A percentile compares a stretch with the other conserved stretches of the same genome.
These are phyloP conservation scores for Ophion costatus DNA, from an alignment of 2,888 invertebrate genomes.

Conservation along the genomic window DNA sequence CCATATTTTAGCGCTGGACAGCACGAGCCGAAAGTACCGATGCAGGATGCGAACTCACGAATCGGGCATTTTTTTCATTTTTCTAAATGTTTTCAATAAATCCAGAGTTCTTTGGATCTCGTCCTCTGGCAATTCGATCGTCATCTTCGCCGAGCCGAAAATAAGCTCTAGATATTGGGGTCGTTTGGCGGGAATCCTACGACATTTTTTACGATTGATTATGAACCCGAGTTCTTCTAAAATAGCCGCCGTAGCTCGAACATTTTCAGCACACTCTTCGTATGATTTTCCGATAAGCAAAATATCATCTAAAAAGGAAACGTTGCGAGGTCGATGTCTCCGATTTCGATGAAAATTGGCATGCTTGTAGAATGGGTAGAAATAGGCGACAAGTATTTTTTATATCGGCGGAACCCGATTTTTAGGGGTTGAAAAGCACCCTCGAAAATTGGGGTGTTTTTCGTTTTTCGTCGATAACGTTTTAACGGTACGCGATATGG, in stretches of 20 bases:
- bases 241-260: slow-evolving; percentile 16
- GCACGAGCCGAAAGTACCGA: slow-evolving; percentile 32
- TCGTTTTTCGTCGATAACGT: too few relatives aligned
- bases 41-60: slow-evolving; percentile 7
- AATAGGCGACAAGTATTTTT: too few relatives aligned
- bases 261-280: slow-evolving; percentile 19
- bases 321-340: too few relatives aligned
- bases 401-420: too few relatives aligned
- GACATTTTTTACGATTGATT: slow-evolving; percentile 39
- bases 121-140: slow-evolving; percentile 38
- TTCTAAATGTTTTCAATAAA: slow-evolving; percentile 23
- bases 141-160: slow-evolving; percentile 31
- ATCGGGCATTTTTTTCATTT: slow-evolving; percentile 9
- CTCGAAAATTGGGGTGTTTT: too few relatives aligned
- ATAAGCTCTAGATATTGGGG: slow-evolving; percentile 24
- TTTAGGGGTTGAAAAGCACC: too few relatives aligned
- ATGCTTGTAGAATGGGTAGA: too few relatives aligned
- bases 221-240: slow-evolving; percentile 48
- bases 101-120: not conserved
- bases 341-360: too few relatives aligned
- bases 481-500: too few relatives aligned
- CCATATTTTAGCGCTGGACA: slow-evolving; percentile 26
- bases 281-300: slow-evolving; percentile 44
- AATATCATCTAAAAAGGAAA: slow-evolving; percentile 51
- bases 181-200: slow-evolving; percentile 8